A percentile compares a stretch with the other conserved stretches of the same genome.
phyloP scores from a whole-genome alignment of 2,797 vertebrate genomes.

The Sciaenops ocellatus region DNA sequence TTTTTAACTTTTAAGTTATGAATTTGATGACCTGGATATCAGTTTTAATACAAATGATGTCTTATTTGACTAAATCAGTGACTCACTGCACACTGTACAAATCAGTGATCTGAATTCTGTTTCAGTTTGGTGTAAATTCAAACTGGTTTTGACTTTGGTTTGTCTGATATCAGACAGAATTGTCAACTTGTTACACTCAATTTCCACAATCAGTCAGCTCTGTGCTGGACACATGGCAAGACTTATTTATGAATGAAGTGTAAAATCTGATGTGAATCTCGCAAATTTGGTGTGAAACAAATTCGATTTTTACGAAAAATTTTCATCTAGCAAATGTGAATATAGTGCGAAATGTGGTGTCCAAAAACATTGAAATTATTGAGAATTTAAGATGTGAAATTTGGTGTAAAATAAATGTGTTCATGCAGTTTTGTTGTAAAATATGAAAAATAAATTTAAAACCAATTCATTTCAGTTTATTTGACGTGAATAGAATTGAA shows the following conservation, averaged over 20 bases:
- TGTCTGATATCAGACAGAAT: too few relatives aligned
- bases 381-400: too few relatives aligned
- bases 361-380: too few relatives aligned
- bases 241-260: background rate
- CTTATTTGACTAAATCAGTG: background rate
- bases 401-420: background rate
- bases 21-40: background rate
- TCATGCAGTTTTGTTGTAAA: background rate
- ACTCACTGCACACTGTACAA: background rate
- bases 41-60: background rate
- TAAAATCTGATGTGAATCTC: background rate
- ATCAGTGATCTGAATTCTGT: too few relatives aligned
- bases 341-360: background rate
- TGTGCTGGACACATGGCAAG: too few relatives aligned
- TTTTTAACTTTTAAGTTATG: rapidly evolving
- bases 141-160: too few relatives aligned
- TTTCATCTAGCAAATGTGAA: background rate
- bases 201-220: too few relatives aligned
- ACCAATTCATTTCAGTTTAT: too few relatives aligned
- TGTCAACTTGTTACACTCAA: too few relatives aligned
- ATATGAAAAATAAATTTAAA: too few relatives aligned
- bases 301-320: background rate
- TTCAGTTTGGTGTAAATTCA: background rate
- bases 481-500: background rate
- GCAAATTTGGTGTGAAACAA: too few relatives aligned